Base-by-base conservation (phyloP, 2,113 vertebrate genomes). In the Limnothrissa miodon region DNA sequence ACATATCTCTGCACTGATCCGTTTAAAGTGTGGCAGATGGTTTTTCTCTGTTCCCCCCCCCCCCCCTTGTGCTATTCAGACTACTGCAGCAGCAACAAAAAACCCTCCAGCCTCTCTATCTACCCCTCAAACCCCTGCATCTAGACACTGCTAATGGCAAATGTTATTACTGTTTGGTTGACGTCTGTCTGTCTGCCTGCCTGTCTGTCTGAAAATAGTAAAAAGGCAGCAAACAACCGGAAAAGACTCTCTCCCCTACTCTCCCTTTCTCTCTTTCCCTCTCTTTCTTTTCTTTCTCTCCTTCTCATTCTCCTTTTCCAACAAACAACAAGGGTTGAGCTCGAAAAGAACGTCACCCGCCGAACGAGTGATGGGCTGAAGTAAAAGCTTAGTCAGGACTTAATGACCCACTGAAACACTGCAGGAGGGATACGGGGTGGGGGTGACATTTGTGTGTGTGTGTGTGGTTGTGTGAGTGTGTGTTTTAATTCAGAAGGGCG, bases 381-480 rank as follows among this genome's bases (percentile, higher is more conserved):
- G 66, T 74, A 74, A 17, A 74, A 74, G 59, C 66, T 74, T 74
- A 74, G 66, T 74, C 66, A 74, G 66, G 66, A 74, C 29, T 74
- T 74, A 74, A 66, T 33, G 13, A 74, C 36, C 66, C 15, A 36
- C 66, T 33, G 33, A 33, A 74, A 33, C 66, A 74, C 29, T 29
- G 9, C 59, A 21, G 56, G 56, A 59, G 59, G 10, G 59, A 29
- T 5, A 42, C 2, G 42, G 42, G 42, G 42, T 42, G 59, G 59
- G 9, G 59, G 25, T 9, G 9, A 19, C 2, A 21, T 56, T 19
- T 56, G 53, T 56, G 53, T 56, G 53, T 48, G 46, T 48, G 46
- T 48, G 46, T 48, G 48, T 17, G 48, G 46, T 10, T 1, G 9
- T 13, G 48, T 13, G 48, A 19, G 48, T 1, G 15, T 66, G 11